phyloP scores from a whole-genome alignment of 2,888 invertebrate species.

The Gortyna flavago region DNA sequence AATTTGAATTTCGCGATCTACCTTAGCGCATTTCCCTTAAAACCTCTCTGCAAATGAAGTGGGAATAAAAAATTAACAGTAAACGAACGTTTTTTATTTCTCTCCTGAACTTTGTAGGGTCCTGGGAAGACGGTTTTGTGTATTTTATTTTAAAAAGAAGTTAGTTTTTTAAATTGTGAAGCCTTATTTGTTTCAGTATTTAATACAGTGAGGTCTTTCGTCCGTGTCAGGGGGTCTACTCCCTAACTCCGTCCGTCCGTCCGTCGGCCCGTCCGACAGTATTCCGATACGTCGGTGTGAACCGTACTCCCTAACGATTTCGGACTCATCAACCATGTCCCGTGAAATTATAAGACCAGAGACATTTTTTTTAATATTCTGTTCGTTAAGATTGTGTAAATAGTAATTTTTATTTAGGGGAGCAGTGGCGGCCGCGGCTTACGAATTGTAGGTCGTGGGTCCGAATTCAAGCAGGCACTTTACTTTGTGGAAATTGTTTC shows the following conservation, averaged over 20 bases:
- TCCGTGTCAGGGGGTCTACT: no score
- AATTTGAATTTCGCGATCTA: no score
- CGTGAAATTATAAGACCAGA: no score
- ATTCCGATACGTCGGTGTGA: no score
- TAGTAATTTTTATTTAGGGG: background rate
- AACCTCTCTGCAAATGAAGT: constrained; percentile 61
- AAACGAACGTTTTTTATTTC: constrained; percentile 42
- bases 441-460: no score
- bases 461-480: no score
- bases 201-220: background rate
- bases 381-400: background rate
- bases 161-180: constrained; percentile 24
- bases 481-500: no score
- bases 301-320: no score
- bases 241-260: no score
- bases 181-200: constrained; percentile 14
- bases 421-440: no score
- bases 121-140: constrained; percentile 9
- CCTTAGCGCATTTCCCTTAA: background rate
- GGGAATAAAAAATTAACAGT: constrained; percentile 56
- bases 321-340: no score
- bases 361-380: background rate
- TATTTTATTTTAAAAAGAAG: constrained; percentile 12
- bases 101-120: constrained; percentile 37
- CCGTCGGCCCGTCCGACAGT: no score